Conservation (phyloP, 2,888 invertebrate genomes). For the Drosophila testacea region DNA sequence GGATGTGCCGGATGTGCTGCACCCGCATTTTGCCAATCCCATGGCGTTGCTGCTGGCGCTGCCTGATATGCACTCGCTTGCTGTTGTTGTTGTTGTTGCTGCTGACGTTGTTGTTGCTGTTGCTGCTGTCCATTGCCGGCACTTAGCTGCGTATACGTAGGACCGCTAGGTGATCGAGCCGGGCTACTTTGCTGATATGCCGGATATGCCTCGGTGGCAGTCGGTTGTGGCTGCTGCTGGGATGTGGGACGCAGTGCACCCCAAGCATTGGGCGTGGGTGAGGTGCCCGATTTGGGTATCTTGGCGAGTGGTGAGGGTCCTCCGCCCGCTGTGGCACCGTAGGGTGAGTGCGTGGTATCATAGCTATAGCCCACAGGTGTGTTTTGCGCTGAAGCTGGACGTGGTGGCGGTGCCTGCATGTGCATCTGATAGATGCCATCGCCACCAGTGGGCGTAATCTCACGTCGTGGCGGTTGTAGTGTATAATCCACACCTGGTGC, state of each 20-base stretch:
- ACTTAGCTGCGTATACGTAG: constrained; percentile 92
- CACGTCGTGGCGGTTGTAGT: constrained; percentile 87
- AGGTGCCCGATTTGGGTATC: constrained; percentile 89
- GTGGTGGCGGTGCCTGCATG: constrained; percentile 79
- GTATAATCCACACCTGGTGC: constrained; percentile 90
- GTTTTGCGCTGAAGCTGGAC: constrained; percentile 90
- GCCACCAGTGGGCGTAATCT: constrained; percentile 80
- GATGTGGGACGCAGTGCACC: constrained; percentile 76
- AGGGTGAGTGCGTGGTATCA: constrained; percentile 91
- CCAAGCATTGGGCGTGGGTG: constrained; percentile 87
- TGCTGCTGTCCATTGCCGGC: constrained; percentile 87
- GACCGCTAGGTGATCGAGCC: constrained; percentile 92
- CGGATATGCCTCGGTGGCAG: constrained; percentile 90
- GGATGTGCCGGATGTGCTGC: constrained; percentile 81
- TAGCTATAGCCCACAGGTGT: constrained; percentile 88
- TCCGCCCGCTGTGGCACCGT: constrained; percentile 82
- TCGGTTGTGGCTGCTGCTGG: constrained; percentile 86
- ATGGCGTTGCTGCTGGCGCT: constrained; percentile 82
- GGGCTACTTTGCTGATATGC: constrained; percentile 90
- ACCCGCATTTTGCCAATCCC: constrained; percentile 90
- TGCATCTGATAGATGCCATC: constrained; percentile 75
- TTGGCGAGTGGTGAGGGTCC: constrained; percentile 88
- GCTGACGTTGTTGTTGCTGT: constrained; percentile 80
- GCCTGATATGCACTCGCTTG: constrained; percentile 85
- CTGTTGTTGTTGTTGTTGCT: constrained; percentile 81